Percentiles rank a stretch among this genome's conserved stretches.
Conservation (phyloP, 2,888 invertebrate genomes). For the Diaprepes abbreviatus region DNA sequence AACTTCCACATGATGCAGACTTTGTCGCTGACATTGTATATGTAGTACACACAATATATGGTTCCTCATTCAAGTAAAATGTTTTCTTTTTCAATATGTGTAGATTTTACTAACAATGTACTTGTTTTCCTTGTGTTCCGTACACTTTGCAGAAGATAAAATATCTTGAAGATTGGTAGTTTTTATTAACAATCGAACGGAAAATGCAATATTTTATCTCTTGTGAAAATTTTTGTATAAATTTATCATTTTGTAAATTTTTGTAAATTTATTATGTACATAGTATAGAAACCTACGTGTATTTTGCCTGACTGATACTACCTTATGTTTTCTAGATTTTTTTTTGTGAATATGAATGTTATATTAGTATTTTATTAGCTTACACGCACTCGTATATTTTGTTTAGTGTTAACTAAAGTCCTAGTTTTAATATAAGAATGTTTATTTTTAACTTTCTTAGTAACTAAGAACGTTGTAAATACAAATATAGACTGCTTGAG, state of each 20-base stretch:
- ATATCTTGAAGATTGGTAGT: no score
- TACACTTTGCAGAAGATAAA: constrained; percentile 18
- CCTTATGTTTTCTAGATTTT: constrained; percentile 22
- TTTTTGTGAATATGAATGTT: constrained; percentile 31
- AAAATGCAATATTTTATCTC: constrained; percentile 13
- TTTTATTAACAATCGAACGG: background rate
- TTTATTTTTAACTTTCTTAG: constrained; percentile 18
- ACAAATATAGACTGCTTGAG: constrained; percentile 43
- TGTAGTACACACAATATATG: constrained; percentile 54
- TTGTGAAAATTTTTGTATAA: constrained; percentile 32
- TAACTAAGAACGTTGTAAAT: constrained; percentile 31
- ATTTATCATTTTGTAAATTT: constrained; percentile 56
- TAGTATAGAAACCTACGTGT: constrained; percentile 56
- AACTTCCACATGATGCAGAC: no score
- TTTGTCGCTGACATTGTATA: no score
- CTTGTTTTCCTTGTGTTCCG: background rate
- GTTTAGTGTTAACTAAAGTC: constrained; percentile 9
- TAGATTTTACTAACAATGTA: constrained; percentile 18
- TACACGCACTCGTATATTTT: background rate
- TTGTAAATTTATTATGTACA: constrained; percentile 59
- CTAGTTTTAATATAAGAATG: constrained; percentile 15
- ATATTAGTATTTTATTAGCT: constrained; percentile 24
- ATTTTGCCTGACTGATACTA: constrained; percentile 58
- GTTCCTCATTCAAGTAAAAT: constrained; percentile 54
- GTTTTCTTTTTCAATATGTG: background rate